Evolutionary conservation across 2,888 invertebrate genomes (phyloP).

Genomic region (Eupelmus urozonus): DNA sequence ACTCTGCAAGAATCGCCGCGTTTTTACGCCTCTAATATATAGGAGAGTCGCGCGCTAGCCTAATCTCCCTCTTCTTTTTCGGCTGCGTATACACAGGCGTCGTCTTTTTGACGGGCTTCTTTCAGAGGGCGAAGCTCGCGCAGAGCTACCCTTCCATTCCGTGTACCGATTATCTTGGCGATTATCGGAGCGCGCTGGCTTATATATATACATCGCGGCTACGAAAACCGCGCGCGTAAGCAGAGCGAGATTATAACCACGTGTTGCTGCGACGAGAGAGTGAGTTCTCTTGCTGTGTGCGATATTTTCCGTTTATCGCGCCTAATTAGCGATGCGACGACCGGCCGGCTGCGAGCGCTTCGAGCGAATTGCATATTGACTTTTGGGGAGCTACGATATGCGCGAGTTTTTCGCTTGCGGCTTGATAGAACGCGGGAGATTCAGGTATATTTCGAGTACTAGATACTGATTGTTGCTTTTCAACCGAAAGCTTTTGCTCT

Average conservation of each 20-base stretch:
- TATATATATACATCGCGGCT: too few species aligned
- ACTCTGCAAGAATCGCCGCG: constrained; percentile 66
- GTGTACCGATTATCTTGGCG: constrained; percentile 52
- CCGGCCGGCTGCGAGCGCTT: too few species aligned
- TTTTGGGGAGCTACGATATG: background rate
- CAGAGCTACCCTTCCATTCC: constrained; percentile 38
- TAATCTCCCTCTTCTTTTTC: background rate
- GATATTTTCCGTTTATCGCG: constrained; percentile 33
- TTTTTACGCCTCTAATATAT: constrained; percentile 58
- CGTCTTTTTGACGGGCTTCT: background rate
- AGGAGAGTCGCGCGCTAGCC: background rate
- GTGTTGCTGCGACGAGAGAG: constrained; percentile 47
- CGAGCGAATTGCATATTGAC: too few species aligned
- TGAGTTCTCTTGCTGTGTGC: background rate
- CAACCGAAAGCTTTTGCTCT: too few species aligned
- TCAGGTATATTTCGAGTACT: too few species aligned
- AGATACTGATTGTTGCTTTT: too few species aligned
- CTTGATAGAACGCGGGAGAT: too few species aligned
- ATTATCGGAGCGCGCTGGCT: constrained; percentile 53
- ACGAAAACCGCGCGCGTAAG: background rate
- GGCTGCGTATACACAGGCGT: background rate
- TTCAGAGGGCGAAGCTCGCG: constrained; percentile 3
- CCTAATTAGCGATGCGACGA: constrained; percentile 38
- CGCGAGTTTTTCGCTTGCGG: too few species aligned
- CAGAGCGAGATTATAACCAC: constrained; percentile 44